Percentiles rank a stretch among this genome's conserved stretches.
Conservation (phyloP, 1,140 invertebrate species). For the Pachyrhynchus sulphureomaculatus region DNA sequence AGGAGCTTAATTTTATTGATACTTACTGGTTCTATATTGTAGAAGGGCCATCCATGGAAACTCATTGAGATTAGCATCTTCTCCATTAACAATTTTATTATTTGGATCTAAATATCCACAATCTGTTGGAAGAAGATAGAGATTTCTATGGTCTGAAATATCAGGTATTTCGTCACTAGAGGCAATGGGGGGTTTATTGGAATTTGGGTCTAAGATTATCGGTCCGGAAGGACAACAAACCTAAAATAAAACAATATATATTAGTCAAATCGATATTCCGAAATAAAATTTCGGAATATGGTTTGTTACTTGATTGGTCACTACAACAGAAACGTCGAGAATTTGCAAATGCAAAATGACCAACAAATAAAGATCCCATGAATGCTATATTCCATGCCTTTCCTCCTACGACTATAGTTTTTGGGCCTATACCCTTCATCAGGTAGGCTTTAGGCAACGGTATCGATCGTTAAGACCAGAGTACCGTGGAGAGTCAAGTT, state of each 20-base stretch:
- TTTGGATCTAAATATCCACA: constrained; percentile 51
- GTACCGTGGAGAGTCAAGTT: too few relatives aligned
- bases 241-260: background rate
- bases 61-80: constrained; percentile 59
- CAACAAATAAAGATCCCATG: too few relatives aligned
- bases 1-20: too few relatives aligned
- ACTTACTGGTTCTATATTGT: constrained; percentile 55
- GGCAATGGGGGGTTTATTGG: background rate
- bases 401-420: too few relatives aligned
- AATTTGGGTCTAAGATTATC: background rate
- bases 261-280: background rate
- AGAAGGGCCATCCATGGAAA: constrained; percentile 70
- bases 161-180: constrained; percentile 47
- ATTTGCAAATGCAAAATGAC: too few relatives aligned
- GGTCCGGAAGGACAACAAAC: constrained; percentile 50
- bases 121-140: constrained; percentile 51
- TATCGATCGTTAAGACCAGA: too few relatives aligned
- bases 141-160: constrained; percentile 58
- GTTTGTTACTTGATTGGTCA: too few relatives aligned
- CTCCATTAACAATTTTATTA: constrained; percentile 59
- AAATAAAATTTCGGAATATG: too few relatives aligned
- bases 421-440: too few relatives aligned
- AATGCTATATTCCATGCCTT: too few relatives aligned
- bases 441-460: too few relatives aligned
- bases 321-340: too few relatives aligned